Conservation (phyloP, 2,888 invertebrate species). For the Noctua janthina region DNA sequence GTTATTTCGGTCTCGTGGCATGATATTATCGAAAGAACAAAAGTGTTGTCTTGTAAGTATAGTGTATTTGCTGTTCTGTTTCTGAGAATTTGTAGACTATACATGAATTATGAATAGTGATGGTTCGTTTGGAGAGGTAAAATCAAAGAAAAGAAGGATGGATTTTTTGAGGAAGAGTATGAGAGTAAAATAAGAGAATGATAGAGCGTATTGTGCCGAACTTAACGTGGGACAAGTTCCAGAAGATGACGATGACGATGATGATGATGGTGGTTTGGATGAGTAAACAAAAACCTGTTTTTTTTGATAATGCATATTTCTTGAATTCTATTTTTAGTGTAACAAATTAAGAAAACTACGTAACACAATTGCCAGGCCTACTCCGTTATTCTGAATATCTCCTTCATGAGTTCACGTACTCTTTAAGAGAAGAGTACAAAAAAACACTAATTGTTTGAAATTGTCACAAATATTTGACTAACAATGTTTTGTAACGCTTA, state of each 20-base stretch:
- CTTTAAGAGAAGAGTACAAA: constrained; percentile 26
- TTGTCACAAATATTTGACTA: constrained; percentile 48
- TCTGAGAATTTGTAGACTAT: not conserved
- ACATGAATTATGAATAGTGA: not conserved
- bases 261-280: not conserved
- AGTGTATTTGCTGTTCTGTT: not conserved
- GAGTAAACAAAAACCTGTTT: not conserved
- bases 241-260: not conserved
- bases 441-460: constrained; percentile 28
- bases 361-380: not conserved
- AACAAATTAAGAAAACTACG: not conserved
- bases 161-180: not conserved
- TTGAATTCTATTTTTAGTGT: not conserved
- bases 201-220: not conserved
- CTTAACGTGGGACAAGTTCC: not conserved
- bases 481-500: constrained; percentile 63
- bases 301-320: not conserved
- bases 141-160: not conserved
- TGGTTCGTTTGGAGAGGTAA: not conserved
- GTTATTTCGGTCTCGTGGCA: not conserved
- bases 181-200: not conserved
- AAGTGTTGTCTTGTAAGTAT: constrained; percentile 42
- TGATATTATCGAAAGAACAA: constrained; percentile 47
- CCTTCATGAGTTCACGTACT: constrained; percentile 1
- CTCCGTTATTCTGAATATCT: constrained; percentile 3